These are phyloP conservation scores for Contarinia nasturtii DNA, from an alignment of 1,140 invertebrate species.

Conservation along the genomic window DNA sequence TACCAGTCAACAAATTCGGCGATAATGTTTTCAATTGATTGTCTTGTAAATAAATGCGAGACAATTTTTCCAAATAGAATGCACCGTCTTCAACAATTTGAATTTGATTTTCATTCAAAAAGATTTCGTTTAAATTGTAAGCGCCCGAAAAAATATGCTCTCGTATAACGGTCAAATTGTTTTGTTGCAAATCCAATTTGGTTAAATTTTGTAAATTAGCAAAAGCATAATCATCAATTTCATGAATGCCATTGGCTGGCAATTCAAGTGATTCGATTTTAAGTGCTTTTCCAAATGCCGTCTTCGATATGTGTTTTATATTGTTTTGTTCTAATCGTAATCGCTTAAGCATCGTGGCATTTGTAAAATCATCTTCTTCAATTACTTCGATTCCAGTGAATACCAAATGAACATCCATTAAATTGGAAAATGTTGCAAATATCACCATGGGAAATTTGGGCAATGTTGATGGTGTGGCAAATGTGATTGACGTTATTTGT, in stretches of 20 bases:
- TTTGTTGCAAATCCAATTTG: not conserved
- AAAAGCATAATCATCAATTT: not conserved
- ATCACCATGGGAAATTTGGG: no score
- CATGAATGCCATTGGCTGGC: constrained; percentile 1
- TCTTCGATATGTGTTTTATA: not conserved
- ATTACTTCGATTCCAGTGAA: no score
- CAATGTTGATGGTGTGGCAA: no score
- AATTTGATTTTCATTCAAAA: constrained; percentile 1
- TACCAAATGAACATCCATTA: no score
- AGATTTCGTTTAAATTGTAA: not conserved
- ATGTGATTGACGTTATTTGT: no score
- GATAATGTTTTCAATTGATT: not conserved
- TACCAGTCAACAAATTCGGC: not conserved
- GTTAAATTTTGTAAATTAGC: not conserved
- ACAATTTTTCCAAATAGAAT: not conserved
- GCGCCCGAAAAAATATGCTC: not conserved
- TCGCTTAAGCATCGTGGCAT: no score
- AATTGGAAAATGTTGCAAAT: no score
- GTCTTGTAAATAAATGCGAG: constrained; percentile 1
- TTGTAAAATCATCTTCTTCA: no score
- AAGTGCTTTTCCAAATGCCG: not conserved
- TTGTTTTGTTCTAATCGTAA: not conserved
- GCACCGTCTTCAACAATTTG: not conserved
- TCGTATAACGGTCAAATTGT: not conserved
- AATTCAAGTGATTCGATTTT: not conserved